Conservation (phyloP, 2,113 vertebrate species). For the Serilophus lunatus region DNA sequence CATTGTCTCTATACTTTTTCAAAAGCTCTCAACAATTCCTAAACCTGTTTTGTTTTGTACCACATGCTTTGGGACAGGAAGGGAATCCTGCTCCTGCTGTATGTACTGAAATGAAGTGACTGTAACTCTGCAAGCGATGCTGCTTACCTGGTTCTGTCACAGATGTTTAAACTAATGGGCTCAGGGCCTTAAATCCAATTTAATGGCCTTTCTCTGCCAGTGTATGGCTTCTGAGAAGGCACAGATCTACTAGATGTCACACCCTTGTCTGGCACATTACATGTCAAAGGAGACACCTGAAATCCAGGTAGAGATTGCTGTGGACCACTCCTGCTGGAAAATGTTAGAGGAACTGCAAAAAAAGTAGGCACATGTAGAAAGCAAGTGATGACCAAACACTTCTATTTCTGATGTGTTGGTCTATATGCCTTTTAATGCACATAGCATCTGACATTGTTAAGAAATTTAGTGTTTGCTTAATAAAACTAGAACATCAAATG, state of each 20-base stretch:
- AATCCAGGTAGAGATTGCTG: background rate
- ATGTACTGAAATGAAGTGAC: background rate
- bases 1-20: background rate
- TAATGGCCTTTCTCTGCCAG: background rate
- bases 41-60: background rate
- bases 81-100: background rate
- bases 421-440: background rate
- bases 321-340: background rate
- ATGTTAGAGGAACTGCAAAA: background rate
- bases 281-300: fast-evolving
- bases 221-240: background rate
- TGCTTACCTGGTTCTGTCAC: background rate
- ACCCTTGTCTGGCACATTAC: background rate
- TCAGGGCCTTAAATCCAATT: background rate
- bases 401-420: background rate
- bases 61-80: background rate
- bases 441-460: no score
- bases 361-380: background rate
- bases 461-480: background rate
- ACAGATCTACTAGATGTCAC: background rate
- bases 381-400: background rate
- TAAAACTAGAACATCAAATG: background rate
- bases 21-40: background rate
- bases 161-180: background rate
- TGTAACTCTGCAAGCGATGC: background rate